These are phyloP conservation scores for Cariama cristata DNA, from an alignment of 2,113 vertebrate genomes.

Conservation along the genomic window DNA sequence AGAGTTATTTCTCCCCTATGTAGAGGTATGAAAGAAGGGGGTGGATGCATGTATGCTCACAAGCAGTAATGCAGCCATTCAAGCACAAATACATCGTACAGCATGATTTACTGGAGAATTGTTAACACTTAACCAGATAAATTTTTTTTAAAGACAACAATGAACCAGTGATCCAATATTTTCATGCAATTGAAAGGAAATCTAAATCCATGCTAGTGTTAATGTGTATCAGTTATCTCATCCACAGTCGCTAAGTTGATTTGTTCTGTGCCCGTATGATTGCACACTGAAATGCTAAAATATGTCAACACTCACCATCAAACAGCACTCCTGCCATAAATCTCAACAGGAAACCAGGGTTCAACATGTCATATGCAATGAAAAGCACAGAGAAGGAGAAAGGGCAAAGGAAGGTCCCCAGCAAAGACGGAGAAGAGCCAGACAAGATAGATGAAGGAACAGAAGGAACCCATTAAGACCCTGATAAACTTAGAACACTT, in stretches of 20 bases:
- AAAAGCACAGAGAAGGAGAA: not conserved
- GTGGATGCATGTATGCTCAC: not conserved
- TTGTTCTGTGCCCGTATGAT: not conserved
- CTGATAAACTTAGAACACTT: not conserved
- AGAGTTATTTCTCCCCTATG: not conserved
- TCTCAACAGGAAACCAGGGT: not conserved
- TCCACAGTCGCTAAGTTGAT: not conserved
- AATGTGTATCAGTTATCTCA: not conserved
- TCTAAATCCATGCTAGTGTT: not conserved
- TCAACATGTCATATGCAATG: not conserved
- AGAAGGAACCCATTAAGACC: not conserved
- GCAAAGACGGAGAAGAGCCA: not conserved
- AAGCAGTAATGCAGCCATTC: not conserved
- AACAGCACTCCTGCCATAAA: not conserved
- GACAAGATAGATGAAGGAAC: not conserved
- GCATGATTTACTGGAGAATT: not conserved
- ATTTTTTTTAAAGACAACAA: not conserved
- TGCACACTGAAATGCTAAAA: not conserved
- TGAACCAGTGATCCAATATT: not conserved
- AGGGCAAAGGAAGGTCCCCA: not conserved
- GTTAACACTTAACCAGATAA: not conserved
- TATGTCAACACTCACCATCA: not conserved
- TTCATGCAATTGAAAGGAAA: not conserved
- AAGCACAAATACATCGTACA: not conserved
- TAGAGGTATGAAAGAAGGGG: not conserved